A percentile compares a stretch with the other conserved stretches of the same genome.
These are phyloP conservation scores for Hydrolagus affinis DNA, from an alignment of 2,113 vertebrate genomes.

Conservation along the genomic window DNA sequence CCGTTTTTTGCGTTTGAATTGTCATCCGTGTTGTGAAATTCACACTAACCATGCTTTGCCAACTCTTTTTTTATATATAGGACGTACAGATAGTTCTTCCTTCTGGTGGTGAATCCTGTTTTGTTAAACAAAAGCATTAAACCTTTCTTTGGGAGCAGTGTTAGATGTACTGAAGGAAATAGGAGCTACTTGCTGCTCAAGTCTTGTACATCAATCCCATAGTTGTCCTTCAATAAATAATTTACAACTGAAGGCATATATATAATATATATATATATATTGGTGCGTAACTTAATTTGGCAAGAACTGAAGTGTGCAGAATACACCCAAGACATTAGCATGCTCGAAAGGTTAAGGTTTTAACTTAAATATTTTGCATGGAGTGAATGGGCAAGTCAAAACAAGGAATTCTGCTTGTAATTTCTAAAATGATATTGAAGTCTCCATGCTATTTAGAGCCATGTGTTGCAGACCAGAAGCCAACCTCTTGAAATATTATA, in stretches of 20 bases:
- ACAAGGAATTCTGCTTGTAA: background rate
- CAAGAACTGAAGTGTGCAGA: no score
- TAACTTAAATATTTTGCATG: background rate
- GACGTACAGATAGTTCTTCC: background rate
- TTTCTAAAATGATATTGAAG: background rate
- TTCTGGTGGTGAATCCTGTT: background rate
- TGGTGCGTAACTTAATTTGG: no score
- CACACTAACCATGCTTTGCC: background rate
- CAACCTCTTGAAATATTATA: background rate
- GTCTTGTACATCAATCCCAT: no score
- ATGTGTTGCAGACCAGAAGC: background rate
- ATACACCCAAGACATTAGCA: background rate
- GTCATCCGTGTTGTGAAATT: constrained; percentile 12
- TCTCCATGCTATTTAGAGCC: background rate
- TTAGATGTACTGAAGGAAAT: background rate
- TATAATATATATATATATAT: constrained; percentile 21
- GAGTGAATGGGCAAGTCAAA: background rate
- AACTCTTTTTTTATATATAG: background rate
- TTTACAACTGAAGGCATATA: constrained; percentile 40
- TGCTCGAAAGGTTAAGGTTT: background rate
- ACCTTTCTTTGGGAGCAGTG: no score
- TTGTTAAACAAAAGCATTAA: no score
- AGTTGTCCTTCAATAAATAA: no score
- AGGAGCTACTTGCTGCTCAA: no score
- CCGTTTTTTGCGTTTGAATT: constrained; percentile 31